Evolutionary conservation across 2,113 vertebrate species (phyloP).

Genomic region (Notarius quadriscutis): DNA sequence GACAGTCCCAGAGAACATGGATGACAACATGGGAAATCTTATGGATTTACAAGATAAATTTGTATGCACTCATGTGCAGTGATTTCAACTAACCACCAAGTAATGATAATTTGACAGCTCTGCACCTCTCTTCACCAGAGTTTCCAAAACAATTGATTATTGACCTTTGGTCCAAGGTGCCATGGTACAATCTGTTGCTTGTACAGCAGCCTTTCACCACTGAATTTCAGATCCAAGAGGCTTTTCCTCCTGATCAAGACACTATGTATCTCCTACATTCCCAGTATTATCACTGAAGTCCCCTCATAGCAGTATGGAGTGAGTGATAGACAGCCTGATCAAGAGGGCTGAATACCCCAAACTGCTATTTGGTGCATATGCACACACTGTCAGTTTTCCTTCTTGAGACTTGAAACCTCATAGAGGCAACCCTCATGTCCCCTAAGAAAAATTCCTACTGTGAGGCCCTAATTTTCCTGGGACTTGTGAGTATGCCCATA

Average conservation of each 20-base stretch:
- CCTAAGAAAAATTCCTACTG: not conserved
- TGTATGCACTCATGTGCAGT: not conserved
- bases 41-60: not conserved
- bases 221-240: not conserved
- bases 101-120: not conserved
- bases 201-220: not conserved
- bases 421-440: not conserved
- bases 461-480: not conserved
- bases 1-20: not conserved
- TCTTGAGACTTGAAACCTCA: not conserved
- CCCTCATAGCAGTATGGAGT: not conserved
- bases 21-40: not conserved
- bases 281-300: not conserved
- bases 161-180: not conserved
- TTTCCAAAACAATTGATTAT: not conserved
- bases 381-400: not conserved
- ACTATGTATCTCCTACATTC: not conserved
- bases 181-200: not conserved
- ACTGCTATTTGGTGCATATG: not conserved
- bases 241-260: not conserved
- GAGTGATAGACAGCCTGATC: not conserved
- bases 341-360: not conserved
- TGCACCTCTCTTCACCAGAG: not conserved
- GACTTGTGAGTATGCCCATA: not conserved
- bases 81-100: not conserved